Base-by-base conservation (phyloP, 1,140 invertebrate genomes). In the Drosophila subobscura region DNA sequence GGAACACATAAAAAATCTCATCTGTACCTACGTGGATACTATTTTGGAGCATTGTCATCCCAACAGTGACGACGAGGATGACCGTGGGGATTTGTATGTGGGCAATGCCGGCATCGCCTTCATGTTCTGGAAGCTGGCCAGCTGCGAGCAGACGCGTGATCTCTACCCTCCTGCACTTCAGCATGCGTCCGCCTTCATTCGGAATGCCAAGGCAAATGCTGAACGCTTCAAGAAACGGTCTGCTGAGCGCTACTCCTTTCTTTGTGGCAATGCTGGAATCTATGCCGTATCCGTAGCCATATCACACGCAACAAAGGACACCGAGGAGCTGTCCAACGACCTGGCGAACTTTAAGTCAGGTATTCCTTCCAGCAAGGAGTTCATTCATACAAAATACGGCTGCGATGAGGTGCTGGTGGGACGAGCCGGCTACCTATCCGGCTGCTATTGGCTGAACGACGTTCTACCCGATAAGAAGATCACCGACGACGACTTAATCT, bases 401-500 rank as follows among this genome's bases (percentile, higher is more conserved):
- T 95, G 95, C 27, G 96, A 97, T 92, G 97, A 97, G 89, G 92
- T 97, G 16, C 95, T 97, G 77, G 96, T 97, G 4, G 97, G 96
- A 0, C 93, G 96, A 64, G 94, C 96, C 41, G 96, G 96, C 1
- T 97, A 96, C 79, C 84, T 97, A 2, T 94, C 94, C 78, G 96
- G 96, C n/a, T 93, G 94, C 16, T 80, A 97, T 23, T 96, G 95
- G 94, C 89, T 97, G 1, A 93, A 94, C 45, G 93, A 94, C 74
- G 93, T 94, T 58, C 89, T 95, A 42, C 90, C 93, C 55, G 92
- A 91, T 23, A 79, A 92, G 63, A 91, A 93, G 37, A 91, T 94
- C 42, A 92, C 93, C 27, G 76, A 92, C 42, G 91, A 93, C 56
- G 92, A 93, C 44, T 89, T 96, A 16, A 92, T 93, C 51, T 93